Base-by-base conservation (phyloP, 1,140 invertebrate species). In the Trichogramma pretiosum region DNA sequence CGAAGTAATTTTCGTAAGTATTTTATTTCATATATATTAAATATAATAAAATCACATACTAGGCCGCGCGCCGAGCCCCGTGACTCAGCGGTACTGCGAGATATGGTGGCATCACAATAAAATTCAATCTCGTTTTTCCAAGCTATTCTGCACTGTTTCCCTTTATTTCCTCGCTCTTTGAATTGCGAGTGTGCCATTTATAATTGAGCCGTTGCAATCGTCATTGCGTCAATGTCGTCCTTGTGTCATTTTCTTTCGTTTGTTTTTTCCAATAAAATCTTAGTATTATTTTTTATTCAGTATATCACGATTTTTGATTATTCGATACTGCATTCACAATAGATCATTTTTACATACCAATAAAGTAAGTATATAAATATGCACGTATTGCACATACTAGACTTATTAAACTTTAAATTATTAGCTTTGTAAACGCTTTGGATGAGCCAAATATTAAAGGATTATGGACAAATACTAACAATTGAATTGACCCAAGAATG, bases 91-190 rank as follows among this genome's bases (percentile, higher is more conserved):
- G 58, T 67, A 65, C 63, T 65, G 66, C 67, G 67, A 70, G 70
- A 72, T 72, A 72, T 72, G 70, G 65, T 72, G 68, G 65, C 68
- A 72, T 72, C 70, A 72, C 70, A 72, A 71, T 71, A 63, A 65
- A 70, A 70, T 71, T 67, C 64, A 71, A 68, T 66, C 65, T 67
- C 67, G 57, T 61, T 58, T 48, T 45, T 59, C 59, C 60, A 57
- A 62, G 61, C 60, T 59, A 57, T 57, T 62, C n/a, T 63, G 59
- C 61, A 54, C 53, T 50, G 56, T 51, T 54, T 54, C 28, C 32
- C 26, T 30, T 7, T 13, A 30, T 30, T 7, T 30, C 8, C 26
- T 30, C 26, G 26, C 26, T 30, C 7, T 30, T 30, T 30, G 26
- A 9, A 9, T n/a, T n/a, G n/a, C 26, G 26, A 9, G 41, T n/a